Conservation (phyloP, 2,113 vertebrate genomes). For the Datnioides undecimradiatus region DNA sequence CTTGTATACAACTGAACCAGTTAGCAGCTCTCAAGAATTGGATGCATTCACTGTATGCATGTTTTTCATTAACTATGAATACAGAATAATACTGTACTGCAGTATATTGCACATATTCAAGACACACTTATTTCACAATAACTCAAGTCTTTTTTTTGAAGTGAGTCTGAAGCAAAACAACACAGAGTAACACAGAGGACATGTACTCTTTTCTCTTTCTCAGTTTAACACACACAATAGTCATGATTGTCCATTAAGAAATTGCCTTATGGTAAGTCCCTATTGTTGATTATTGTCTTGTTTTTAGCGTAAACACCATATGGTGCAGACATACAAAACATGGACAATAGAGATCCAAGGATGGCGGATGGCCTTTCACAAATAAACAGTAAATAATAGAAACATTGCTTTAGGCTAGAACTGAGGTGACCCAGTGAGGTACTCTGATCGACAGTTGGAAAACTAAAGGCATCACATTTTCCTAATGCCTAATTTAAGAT, state of each 20-base stretch:
- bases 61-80: conserved; percentile 57
- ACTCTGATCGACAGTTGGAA: not conserved
- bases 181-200: not conserved
- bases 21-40: conserved; percentile 60
- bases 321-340: not conserved
- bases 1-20: conserved; percentile 52
- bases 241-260: not conserved
- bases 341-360: not conserved
- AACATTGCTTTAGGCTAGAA: not conserved
- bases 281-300: not conserved
- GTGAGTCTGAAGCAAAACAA: not conserved
- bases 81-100: conserved; percentile 39
- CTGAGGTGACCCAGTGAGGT: not conserved
- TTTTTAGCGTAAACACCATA: not conserved
- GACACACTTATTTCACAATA: conserved; percentile 15
- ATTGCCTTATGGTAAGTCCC: not conserved
- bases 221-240: not conserved
- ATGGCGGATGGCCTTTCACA: not conserved
- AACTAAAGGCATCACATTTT: not conserved
- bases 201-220: not conserved
- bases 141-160: not conserved
- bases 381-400: not conserved
- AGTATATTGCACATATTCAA: conserved; percentile 33
- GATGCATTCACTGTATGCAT: conserved; percentile 52
- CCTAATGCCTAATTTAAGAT: too few species aligned